Evolutionary conservation across 2,888 invertebrate species (phyloP).

Genomic region (Trissolcus brochymenae): DNA sequence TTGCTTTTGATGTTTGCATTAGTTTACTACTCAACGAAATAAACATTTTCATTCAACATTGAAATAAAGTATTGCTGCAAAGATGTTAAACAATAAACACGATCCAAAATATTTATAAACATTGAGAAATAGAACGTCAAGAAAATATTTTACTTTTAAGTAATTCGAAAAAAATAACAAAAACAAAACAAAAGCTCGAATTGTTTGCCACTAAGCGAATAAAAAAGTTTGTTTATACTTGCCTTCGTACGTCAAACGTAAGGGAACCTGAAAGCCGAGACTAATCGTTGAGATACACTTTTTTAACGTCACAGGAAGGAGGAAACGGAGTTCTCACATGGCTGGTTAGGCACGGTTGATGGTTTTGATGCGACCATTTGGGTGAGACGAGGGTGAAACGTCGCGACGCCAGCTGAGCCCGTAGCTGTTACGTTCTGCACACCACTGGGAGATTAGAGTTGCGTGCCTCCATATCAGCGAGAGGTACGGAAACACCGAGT

Average conservation of each 20-base stretch:
- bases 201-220: neutral
- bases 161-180: no score
- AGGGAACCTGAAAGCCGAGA: neutral
- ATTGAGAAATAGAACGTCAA: no score
- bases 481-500: conserved; percentile 50
- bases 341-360: conserved; percentile 32
- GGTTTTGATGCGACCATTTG: conserved; percentile 14
- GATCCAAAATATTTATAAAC: no score
- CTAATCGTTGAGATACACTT: neutral
- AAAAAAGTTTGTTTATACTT: neutral
- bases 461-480: conserved; percentile 51
- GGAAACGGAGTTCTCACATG: conserved; percentile 32
- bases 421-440: conserved; percentile 67
- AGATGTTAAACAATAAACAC: no score
- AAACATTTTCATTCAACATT: no score
- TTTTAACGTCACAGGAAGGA: neutral
- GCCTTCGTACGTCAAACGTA: neutral
- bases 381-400: conserved; percentile 41
- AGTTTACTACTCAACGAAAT: no score
- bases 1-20: no score
- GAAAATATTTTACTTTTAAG: no score
- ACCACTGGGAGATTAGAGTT: conserved; percentile 70
- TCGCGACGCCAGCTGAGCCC: conserved; percentile 49
- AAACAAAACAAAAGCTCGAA: neutral
- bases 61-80: no score